Evolutionary conservation across 2,888 invertebrate species (phyloP).

Genomic region (Mimachlamys varia): DNA sequence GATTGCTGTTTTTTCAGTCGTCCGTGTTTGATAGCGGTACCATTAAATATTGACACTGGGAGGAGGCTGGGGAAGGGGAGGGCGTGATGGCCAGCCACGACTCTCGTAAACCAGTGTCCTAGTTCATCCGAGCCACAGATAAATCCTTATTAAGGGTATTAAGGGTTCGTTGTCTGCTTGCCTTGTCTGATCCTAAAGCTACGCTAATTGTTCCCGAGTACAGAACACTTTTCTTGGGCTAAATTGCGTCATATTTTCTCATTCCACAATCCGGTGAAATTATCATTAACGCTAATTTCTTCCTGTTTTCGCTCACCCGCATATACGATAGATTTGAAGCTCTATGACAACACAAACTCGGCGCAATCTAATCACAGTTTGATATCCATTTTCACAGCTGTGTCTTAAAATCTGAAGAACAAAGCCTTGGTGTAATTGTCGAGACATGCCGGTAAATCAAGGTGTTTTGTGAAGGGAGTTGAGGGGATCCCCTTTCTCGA

Average conservation of each 20-base stretch:
- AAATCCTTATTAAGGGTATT: constrained; percentile 32
- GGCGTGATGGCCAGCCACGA: neutral
- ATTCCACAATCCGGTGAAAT: neutral
- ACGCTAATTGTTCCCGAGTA: constrained; percentile 7
- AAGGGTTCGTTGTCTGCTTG: neutral
- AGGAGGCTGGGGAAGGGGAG: neutral
- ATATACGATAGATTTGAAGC: constrained; percentile 15
- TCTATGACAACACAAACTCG: constrained; percentile 21
- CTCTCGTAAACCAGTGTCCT: neutral
- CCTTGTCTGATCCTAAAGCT: neutral
- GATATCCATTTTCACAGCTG: constrained; percentile 3
- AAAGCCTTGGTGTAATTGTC: neutral
- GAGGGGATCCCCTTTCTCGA: constrained; percentile 4
- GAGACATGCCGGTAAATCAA: neutral
- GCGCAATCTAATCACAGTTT: constrained; percentile 8
- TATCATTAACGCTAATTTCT: constrained; percentile 9
- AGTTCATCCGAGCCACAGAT: neutral
- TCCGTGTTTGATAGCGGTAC: constrained; percentile 1
- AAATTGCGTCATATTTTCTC: constrained; percentile 32
- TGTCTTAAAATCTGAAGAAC: neutral
- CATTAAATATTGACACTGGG: constrained; percentile 23
- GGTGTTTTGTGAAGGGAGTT: neutral
- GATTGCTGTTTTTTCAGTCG: neutral
- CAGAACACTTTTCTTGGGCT: constrained; percentile 13
- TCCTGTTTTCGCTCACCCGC: constrained; percentile 18